A percentile compares a stretch with the other conserved stretches of the same genome.
Evolutionary conservation across 2,888 invertebrate species (phyloP).

Genomic region (Drosophila mimica): DNA sequence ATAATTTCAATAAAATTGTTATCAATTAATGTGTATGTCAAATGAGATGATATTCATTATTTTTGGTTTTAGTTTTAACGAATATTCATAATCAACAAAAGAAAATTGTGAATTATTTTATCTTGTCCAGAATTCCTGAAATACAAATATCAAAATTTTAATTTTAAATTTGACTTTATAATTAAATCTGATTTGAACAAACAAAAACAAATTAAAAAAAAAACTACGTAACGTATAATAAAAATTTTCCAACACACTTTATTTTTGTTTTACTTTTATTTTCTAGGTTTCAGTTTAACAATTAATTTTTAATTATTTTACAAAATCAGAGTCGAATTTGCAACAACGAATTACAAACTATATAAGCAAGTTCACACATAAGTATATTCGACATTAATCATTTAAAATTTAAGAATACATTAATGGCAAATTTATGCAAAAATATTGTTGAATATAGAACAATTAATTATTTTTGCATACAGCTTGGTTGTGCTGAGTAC

Average conservation of each 20-base stretch:
- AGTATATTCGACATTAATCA: constrained; percentile 8
- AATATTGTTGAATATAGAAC: constrained; percentile 46
- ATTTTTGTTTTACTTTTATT: constrained; percentile 50
- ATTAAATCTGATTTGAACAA: constrained; percentile 17
- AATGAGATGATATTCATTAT: constrained; percentile 24
- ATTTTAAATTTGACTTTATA: constrained; percentile 31
- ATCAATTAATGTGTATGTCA: neutral
- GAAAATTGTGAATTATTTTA: constrained; percentile 54
- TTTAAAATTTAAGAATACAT: constrained; percentile 23
- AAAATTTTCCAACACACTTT: constrained; percentile 47
- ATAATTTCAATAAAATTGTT: constrained; percentile 15
- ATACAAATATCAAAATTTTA: constrained; percentile 33
- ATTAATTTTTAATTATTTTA: neutral
- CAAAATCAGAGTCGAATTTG: constrained; percentile 21
- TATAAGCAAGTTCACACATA: constrained; percentile 4
- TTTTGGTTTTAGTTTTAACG: constrained; percentile 23
- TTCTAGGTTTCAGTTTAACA: constrained; percentile 9
- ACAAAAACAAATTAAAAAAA: constrained; percentile 1
- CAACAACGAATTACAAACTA: constrained; percentile 39
- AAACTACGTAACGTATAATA: constrained; percentile 45
- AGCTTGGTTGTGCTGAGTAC: constrained; percentile 78
- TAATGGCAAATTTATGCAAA: constrained; percentile 22
- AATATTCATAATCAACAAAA: constrained; percentile 21
- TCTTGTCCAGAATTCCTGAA: constrained; percentile 54
- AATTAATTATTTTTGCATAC: constrained; percentile 46